These are phyloP conservation scores for Austrofundulus limnaeus DNA, from an alignment of 2,113 vertebrate species.

Conservation along the genomic window DNA sequence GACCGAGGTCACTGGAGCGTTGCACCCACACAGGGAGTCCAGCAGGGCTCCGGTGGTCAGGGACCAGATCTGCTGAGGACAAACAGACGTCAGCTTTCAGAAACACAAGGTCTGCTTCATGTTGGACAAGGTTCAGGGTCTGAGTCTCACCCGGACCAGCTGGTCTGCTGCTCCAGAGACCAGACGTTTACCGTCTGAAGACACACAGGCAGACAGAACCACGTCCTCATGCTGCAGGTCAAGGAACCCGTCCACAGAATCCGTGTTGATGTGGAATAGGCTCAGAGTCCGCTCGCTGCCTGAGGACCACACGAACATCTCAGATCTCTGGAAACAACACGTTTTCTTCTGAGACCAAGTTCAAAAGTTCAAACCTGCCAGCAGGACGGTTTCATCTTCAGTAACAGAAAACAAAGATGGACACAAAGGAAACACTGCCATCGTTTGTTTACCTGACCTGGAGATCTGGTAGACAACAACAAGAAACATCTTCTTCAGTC, in stretches of 20 bases:
- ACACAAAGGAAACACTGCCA: slow-evolving; percentile 70
- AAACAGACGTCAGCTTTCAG: not conserved
- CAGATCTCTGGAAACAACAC: not conserved
- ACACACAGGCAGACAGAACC: slow-evolving; percentile 72
- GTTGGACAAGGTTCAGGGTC: not conserved
- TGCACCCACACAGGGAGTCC: slow-evolving; percentile 71
- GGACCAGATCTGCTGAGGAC: slow-evolving; percentile 81
- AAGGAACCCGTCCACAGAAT: slow-evolving; percentile 69
- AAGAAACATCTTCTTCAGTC: not conserved
- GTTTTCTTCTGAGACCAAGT: no score
- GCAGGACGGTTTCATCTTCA: slow-evolving; percentile 79
- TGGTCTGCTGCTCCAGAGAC: slow-evolving; percentile 79
- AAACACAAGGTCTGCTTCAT: no score
- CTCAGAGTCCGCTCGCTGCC: slow-evolving; percentile 72
- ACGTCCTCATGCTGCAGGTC: slow-evolving; percentile 70
- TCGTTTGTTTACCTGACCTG: slow-evolving; percentile 40
- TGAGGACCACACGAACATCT: slow-evolving; percentile 46
- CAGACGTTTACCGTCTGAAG: slow-evolving; percentile 63
- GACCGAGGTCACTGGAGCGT: slow-evolving; percentile 69
- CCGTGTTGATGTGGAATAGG: slow-evolving; percentile 63
- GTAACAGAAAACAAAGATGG: slow-evolving; percentile 72
- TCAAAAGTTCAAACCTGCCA: slow-evolving; percentile 73
- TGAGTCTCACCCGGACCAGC: slow-evolving; percentile 73
- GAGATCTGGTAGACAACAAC: slow-evolving; percentile 71
- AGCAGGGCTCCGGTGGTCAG: slow-evolving; percentile 77